These are phyloP conservation scores for Phyllotreta striolata DNA, from an alignment of 2,888 invertebrate genomes.

Conservation along the genomic window DNA sequence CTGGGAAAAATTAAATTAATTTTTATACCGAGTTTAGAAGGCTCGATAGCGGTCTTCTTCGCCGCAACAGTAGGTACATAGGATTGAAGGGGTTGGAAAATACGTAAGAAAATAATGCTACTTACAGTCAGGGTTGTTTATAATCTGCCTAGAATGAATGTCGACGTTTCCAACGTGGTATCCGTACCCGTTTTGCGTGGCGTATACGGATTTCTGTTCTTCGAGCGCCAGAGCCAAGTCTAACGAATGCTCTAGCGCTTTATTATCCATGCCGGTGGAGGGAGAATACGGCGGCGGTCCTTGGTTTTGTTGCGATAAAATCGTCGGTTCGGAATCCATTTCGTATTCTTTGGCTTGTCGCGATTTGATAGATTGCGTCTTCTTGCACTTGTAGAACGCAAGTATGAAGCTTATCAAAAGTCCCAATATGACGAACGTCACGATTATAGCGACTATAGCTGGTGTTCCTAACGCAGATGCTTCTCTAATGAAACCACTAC, in stretches of 20 bases:
- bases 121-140: constrained; percentile 84
- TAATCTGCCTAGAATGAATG: constrained; percentile 72
- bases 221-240: constrained; percentile 84
- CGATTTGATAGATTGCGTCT: constrained; percentile 82
- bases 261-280: constrained; percentile 88
- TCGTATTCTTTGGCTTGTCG: constrained; percentile 86
- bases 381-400: constrained; percentile 86
- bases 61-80: no score
- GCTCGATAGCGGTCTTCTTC: no score
- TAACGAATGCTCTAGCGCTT: constrained; percentile 88
- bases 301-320: constrained; percentile 86
- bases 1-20: no score
- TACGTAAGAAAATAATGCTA: constrained; percentile 44
- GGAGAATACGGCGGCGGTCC: constrained; percentile 91
- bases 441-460: constrained; percentile 79
- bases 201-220: constrained; percentile 87
- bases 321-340: constrained; percentile 86
- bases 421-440: constrained; percentile 82
- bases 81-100: no score
- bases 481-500: constrained; percentile 81
- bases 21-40: no score
- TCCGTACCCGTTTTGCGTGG: constrained; percentile 84
- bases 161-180: constrained; percentile 80
- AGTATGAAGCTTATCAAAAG: constrained; percentile 78
- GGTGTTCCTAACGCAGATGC: constrained; percentile 80